A percentile compares a stretch with the other conserved stretches of the same genome.
Evolutionary conservation across 2,113 vertebrate genomes (phyloP).

Genomic region (Lamprologus sp.): DNA sequence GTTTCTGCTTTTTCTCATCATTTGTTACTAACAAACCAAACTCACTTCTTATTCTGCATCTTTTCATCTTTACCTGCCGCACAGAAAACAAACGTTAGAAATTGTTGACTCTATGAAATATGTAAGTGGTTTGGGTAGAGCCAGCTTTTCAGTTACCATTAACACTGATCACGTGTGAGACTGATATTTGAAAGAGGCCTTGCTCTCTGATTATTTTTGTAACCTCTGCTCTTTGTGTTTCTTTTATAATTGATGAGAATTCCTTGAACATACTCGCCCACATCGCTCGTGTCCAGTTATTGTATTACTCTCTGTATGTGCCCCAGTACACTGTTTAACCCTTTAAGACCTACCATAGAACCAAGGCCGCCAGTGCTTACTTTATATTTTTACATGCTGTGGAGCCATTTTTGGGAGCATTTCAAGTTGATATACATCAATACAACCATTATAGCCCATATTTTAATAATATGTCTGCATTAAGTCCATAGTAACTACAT

Average conservation of each 20-base stretch:
- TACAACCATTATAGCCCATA: too few species aligned
- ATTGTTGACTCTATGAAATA: not conserved
- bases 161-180: not conserved
- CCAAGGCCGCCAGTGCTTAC: too few species aligned
- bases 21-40: not conserved
- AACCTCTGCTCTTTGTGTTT: not conserved
- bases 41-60: not conserved
- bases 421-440: too few species aligned
- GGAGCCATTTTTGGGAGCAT: too few species aligned
- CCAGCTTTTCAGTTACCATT: not conserved
- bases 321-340: not conserved
- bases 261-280: not conserved
- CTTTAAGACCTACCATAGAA: too few species aligned
- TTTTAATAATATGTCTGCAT: too few species aligned
- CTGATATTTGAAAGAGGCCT: not conserved
- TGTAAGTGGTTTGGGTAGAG: not conserved
- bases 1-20: not conserved
- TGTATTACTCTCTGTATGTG: not conserved
- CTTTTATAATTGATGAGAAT: not conserved
- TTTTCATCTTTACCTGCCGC: not conserved
- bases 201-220: not conserved
- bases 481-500: too few species aligned
- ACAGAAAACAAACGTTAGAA: not conserved
- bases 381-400: too few species aligned
- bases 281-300: not conserved